Conservation (phyloP, 2,113 vertebrate genomes). For the Anseranas semipalmata region DNA sequence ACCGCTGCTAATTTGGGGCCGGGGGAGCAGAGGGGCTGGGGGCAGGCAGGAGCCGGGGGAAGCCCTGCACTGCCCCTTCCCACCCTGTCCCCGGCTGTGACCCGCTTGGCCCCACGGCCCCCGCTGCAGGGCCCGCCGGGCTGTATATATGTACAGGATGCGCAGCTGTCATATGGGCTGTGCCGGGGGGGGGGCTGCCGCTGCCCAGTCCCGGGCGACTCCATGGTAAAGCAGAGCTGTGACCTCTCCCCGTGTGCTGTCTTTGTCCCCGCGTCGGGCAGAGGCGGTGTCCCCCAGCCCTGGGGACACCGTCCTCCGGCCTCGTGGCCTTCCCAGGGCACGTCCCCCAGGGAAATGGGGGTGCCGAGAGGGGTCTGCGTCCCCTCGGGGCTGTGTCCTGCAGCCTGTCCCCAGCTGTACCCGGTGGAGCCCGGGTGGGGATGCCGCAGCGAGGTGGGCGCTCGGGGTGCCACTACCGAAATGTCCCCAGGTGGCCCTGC, state of each 20-base stretch:
- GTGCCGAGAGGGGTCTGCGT: background rate
- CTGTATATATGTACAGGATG: background rate
- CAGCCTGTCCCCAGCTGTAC: background rate
- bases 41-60: background rate
- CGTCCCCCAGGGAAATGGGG: background rate
- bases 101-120: background rate
- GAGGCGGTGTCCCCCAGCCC: background rate
- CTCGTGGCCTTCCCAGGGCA: background rate
- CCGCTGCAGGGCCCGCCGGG: background rate
- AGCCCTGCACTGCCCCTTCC: background rate
- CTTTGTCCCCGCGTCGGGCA: background rate
- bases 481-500: too few relatives aligned
- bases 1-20: background rate
- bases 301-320: background rate
- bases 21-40: background rate
- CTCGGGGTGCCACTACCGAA: too few relatives aligned
- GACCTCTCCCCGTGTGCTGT: constrained; percentile 27
- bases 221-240: constrained; percentile 63
- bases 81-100: background rate
- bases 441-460: too few relatives aligned
- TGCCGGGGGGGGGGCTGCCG: background rate
- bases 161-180: background rate
- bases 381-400: background rate
- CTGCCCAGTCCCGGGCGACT: background rate
- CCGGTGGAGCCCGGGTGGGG: too few relatives aligned